Evolutionary conservation across 2,888 invertebrate species (phyloP), one percentile per base, ranked within the genome.

Genomic region (Phalera bucephala): DNA sequence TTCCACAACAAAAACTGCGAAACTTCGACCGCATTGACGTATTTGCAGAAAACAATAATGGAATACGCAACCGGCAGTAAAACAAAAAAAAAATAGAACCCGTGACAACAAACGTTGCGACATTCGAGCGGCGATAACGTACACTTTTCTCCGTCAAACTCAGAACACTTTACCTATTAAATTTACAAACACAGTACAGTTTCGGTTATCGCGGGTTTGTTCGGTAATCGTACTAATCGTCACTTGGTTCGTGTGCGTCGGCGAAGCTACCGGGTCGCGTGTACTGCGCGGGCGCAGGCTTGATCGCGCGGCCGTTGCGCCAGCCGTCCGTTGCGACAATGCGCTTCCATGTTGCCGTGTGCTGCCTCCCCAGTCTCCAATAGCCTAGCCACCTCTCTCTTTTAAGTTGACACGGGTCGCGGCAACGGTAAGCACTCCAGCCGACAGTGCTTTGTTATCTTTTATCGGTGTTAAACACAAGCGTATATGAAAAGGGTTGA

Each of bases 361-460:
- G 58, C 68, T 75, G 70, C 82, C 80, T 79, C 77, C 82, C 80
- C 83, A 66, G 72, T 73, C 71, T 71, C 71, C 71, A 69, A 71
- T 62, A 65, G 71, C 79, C 76, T 79, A 78, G 79, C 79, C 81
- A 78, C 87, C 88, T 89, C 88, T 89, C 88, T 87, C 88, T 89
- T 88, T 88, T 81, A 73, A 81, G 67, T 69, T 74, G 67, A 68
- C 71, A 72, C 50, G 45, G 57, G 57, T 45, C 44, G 65, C 46
- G 50, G 64, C 73, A 72, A 71, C 74, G 69, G 73, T 74, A 69
- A 67, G 65, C 66, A 55, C 27, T 52, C 46, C 39, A 36, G 31
- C 32, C 30, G 31, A 33, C 30, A 47, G 39, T 23, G 42, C 40
- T 47, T 47, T 45, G 44, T 37, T 58, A 48, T 52, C 56, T 52